Evolutionary conservation across 1,140 invertebrate genomes (phyloP).

Genomic region (Tenebrio molitor): DNA sequence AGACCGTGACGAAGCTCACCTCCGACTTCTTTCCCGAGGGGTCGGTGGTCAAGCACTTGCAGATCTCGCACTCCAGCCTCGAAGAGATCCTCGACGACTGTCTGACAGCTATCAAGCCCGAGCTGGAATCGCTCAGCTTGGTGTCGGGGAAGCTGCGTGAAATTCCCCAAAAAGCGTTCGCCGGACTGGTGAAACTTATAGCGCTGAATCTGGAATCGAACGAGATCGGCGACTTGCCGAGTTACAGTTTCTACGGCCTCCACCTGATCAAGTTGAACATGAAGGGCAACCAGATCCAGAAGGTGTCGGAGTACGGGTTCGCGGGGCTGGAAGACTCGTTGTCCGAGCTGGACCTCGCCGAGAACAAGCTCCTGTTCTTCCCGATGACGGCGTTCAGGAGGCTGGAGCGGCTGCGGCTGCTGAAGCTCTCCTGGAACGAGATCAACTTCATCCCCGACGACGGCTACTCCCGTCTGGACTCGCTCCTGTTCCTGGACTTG

Average conservation of each 20-base stretch:
- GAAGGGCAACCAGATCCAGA: conserved; percentile 84
- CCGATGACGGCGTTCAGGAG: conserved; percentile 84
- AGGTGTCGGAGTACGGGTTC: conserved; percentile 84
- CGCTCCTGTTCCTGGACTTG: conserved; percentile 83
- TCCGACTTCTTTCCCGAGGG: conserved; percentile 79
- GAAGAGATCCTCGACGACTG: conserved; percentile 81
- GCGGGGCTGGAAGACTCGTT: conserved; percentile 85
- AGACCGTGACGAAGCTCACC: conserved; percentile 78
- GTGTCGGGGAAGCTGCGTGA: conserved; percentile 83
- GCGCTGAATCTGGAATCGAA: conserved; percentile 89
- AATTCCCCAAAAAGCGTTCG: conserved; percentile 86
- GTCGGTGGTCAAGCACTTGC: conserved; percentile 82
- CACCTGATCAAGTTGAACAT: conserved; percentile 85
- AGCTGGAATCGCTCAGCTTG: conserved; percentile 84
- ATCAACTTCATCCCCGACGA: conserved; percentile 80
- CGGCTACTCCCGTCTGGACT: conserved; percentile 78
- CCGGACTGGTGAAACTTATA: conserved; percentile 78
- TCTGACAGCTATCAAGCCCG: conserved; percentile 78
- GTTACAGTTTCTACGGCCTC: conserved; percentile 89
- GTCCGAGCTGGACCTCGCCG: conserved; percentile 85
- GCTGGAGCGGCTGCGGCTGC: conserved; percentile 78
- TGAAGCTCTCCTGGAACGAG: conserved; percentile 88
- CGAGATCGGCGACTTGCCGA: conserved; percentile 84
- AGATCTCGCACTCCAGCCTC: conserved; percentile 86
- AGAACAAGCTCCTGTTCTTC: conserved; percentile 87